Evolutionary conservation across 2,888 invertebrate genomes (phyloP).

Genomic region (Serrognathus titanus): DNA sequence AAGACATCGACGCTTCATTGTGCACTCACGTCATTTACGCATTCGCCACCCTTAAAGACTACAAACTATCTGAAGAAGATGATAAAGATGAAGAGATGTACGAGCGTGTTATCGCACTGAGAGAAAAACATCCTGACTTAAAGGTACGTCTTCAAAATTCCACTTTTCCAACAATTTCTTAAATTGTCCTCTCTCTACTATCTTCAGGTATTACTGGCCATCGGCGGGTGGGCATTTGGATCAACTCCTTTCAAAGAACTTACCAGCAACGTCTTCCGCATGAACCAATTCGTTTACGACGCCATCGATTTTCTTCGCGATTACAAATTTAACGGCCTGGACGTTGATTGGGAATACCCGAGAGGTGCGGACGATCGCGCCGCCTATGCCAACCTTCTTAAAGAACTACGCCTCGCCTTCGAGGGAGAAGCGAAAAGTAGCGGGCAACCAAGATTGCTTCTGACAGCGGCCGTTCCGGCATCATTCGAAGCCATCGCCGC

Average conservation of each 20-base stretch:
- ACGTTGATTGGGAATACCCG: constrained; percentile 94
- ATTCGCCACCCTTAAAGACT: constrained; percentile 86
- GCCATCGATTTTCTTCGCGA: constrained; percentile 89
- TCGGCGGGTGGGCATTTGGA: constrained; percentile 96
- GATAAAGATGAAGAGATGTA: constrained; percentile 85
- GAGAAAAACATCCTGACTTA: constrained; percentile 83
- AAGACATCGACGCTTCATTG: constrained; percentile 80
- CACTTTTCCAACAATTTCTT: background rate
- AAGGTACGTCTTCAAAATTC: constrained; percentile 56
- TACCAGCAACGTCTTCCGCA: constrained; percentile 85
- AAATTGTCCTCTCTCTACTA: background rate
- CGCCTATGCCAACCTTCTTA: constrained; percentile 78
- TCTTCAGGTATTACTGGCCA: constrained; percentile 71
- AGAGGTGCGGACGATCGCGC: constrained; percentile 83
- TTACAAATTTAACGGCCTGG: constrained; percentile 87
- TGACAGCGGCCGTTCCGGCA: constrained; percentile 87
- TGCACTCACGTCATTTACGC: constrained; percentile 96
- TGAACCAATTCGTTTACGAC: constrained; percentile 94
- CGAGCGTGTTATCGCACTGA: constrained; percentile 76
- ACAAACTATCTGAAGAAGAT: constrained; percentile 74
- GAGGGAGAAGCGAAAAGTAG: constrained; percentile 90
- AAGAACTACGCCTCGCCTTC: constrained; percentile 85
- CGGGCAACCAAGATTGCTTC: constrained; percentile 64
- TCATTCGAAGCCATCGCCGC: constrained; percentile 92
- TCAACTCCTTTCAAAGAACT: constrained; percentile 92